A percentile compares a stretch with the other conserved stretches of the same genome.
Conservation (phyloP, 2,113 vertebrate species). For the Piaya cayana region DNA sequence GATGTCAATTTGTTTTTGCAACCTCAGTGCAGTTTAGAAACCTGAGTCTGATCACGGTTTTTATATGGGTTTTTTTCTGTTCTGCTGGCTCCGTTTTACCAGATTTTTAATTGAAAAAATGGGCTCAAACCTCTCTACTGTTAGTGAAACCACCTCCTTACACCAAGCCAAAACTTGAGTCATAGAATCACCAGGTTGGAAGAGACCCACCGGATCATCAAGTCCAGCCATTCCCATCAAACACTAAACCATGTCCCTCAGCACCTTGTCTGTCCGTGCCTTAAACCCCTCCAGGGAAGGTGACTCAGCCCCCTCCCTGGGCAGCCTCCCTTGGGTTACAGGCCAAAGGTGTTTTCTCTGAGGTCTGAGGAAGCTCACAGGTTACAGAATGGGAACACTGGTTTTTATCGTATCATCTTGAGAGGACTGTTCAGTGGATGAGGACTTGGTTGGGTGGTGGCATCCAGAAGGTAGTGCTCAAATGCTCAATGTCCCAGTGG, state of each 20-base stretch:
- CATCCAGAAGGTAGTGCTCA: no score
- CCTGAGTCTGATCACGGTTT: slow-evolving; percentile 13
- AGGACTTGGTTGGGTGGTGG: no score
- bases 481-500: no score
- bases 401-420: not conserved
- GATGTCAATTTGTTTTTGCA: slow-evolving; percentile 71
- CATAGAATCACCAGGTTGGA: no score
- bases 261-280: no score
- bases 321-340: not conserved
- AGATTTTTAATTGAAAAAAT: not conserved
- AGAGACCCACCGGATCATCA: no score
- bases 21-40: slow-evolving; percentile 51
- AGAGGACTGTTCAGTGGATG: no score
- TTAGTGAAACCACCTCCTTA: not conserved
- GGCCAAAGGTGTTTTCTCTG: not conserved
- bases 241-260: no score
- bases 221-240: no score
- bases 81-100: not conserved
- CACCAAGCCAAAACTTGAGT: accelerated
- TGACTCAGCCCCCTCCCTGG: no score
- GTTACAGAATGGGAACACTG: not conserved
- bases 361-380: not conserved
- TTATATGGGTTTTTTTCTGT: not conserved
- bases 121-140: not conserved
- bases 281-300: no score